A percentile compares a stretch with the other conserved stretches of the same genome.
Conservation (phyloP, 2,113 vertebrate species). For the Podarcis muralis region DNA sequence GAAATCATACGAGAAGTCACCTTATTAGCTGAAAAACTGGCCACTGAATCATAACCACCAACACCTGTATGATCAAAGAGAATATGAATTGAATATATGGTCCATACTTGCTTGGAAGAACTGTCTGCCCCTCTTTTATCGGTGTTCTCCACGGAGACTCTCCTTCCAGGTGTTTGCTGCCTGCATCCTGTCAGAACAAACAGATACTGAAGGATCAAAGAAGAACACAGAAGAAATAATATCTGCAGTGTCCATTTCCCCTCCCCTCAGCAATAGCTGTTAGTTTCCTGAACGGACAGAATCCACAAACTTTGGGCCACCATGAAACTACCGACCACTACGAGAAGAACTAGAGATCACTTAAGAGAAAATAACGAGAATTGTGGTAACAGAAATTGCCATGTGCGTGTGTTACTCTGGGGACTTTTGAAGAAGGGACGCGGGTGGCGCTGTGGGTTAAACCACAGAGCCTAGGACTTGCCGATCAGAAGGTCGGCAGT, state of each 20-base stretch:
- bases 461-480: too few species aligned
- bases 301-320: neutral
- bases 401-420: neutral
- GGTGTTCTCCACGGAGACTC: constrained; percentile 59
- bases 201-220: constrained; percentile 19
- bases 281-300: too few species aligned
- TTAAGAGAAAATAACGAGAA: neutral
- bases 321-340: too few species aligned
- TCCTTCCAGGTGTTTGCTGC: constrained; percentile 71
- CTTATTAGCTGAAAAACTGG: neutral
- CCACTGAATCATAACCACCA: neutral
- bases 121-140: constrained; percentile 64
- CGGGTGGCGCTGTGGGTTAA: too few species aligned
- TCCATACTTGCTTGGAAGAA: constrained; percentile 57
- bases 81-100: neutral
- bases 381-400: neutral
- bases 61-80: neutral
- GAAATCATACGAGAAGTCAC: too few species aligned
- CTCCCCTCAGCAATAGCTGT: too few species aligned
- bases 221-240: neutral
- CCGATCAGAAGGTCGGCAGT: too few species aligned
- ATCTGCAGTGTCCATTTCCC: neutral
- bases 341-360: neutral
- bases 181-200: constrained; percentile 73
- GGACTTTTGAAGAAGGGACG: neutral